Evolutionary conservation across 2,113 vertebrate genomes (phyloP).

Genomic region (Leuciscus idus): DNA sequence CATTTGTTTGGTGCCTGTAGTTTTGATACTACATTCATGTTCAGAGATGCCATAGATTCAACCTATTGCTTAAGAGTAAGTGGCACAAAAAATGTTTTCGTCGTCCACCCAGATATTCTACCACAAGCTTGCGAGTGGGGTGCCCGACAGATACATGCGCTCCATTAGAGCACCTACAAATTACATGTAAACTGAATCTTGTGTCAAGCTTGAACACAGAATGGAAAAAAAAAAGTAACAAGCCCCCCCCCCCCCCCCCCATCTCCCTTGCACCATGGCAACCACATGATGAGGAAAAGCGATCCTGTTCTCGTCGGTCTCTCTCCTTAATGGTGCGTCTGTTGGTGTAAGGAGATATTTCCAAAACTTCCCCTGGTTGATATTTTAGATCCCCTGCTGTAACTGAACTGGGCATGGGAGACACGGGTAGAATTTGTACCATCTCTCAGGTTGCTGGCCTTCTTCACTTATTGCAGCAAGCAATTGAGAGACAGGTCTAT

Average conservation of each 20-base stretch:
- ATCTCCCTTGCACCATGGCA: conserved; percentile 74
- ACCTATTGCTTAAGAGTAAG: neutral
- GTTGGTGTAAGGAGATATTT: conserved; percentile 82
- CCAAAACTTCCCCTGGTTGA: conserved; percentile 76
- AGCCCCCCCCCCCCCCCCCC: conserved; percentile 42
- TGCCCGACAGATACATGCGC: conserved; percentile 17
- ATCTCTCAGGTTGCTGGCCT: conserved; percentile 76
- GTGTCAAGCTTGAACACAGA: conserved; percentile 80
- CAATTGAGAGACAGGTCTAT: conserved; percentile 61
- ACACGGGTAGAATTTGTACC: conserved; percentile 78
- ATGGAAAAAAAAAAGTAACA: conserved; percentile 40
- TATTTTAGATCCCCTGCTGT: conserved; percentile 83
- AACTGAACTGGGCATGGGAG: conserved; percentile 80
- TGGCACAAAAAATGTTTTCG: neutral
- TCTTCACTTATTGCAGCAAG: conserved; percentile 77
- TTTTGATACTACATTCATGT: conserved; percentile 5
- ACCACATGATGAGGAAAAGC: conserved; percentile 81
- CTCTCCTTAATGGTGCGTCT: conserved; percentile 84
- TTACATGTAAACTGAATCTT: conserved; percentile 72
- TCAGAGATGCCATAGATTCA: neutral
- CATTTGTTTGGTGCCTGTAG: conserved; percentile 33
- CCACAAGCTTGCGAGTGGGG: neutral
- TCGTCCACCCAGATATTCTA: neutral
- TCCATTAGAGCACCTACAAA: conserved; percentile 38
- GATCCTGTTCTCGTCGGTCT: conserved; percentile 82